Percentiles rank a stretch among this genome's conserved stretches.
Evolutionary conservation across 2,888 invertebrate species (phyloP).

Genomic region (Onchidella celtica): DNA sequence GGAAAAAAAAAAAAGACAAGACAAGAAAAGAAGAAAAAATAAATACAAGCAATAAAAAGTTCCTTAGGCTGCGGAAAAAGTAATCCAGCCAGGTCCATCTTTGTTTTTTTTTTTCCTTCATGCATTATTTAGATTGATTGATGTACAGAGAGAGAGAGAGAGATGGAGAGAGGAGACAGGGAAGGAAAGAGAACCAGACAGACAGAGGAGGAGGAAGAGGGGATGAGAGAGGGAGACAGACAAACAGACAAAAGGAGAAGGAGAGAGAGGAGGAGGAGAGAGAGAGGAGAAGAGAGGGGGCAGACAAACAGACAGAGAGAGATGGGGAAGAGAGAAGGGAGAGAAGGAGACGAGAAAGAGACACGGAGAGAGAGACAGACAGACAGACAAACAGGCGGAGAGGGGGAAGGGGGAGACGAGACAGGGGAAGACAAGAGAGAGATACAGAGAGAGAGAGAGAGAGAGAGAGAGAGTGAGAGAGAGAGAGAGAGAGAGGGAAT

Average conservation of each 20-base stretch:
- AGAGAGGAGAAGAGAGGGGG: neutral
- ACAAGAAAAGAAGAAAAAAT: no score
- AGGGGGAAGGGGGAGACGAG: no score
- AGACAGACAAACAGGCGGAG: neutral
- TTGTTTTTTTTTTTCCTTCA: no score
- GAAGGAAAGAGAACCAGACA: neutral
- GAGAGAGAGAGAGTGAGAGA: neutral
- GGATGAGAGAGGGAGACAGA: neutral
- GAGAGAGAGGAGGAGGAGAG: neutral
- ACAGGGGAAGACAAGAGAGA: no score
- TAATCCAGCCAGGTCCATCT: no score
- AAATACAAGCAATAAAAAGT: no score
- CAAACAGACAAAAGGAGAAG: neutral
- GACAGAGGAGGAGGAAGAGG: slow-evolving; percentile 7
- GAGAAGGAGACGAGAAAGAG: neutral
- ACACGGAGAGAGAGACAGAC: neutral
- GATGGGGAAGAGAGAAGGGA: neutral
- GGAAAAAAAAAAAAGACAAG: no score
- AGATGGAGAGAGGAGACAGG: neutral
- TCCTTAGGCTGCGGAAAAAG: no score
- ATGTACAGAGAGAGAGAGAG: neutral
- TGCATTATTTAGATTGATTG: no score
- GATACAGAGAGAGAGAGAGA: no score
- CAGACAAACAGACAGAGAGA: neutral
- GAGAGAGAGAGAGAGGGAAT: no score